Evolutionary conservation across 2,888 invertebrate genomes (phyloP), one percentile per base, ranked within the genome.

Genomic region (Trileptium ribeirensis): DNA sequence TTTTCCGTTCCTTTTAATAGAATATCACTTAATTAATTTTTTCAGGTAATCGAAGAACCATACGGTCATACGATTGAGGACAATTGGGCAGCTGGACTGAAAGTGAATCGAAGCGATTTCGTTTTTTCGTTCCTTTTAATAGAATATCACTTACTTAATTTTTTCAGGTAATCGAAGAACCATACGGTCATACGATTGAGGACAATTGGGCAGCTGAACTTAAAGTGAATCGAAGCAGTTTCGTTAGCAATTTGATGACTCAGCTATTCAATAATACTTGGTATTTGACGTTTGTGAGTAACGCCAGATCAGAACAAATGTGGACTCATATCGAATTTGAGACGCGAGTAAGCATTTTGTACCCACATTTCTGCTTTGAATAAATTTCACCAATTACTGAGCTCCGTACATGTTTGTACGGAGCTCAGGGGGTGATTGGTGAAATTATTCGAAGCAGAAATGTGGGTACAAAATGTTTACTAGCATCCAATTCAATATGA

Each of bases 231-330:
- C 80, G 80, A 8, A 3, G 1, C 19, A 2, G 1, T 1, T 80
- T 67, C 37, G 39, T 37, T n/a, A 31, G 31, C n/a, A 37, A 37
- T 33, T 40, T 80, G 74, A 78, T 77, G 75, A 33, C 1, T 15
- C n/a, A 77, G 37, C 29, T 80, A 37, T 77, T 80, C 31, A 80
- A 80, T 78, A 80, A 80, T 38, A 80, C 38, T 38, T 38, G 38
- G 37, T 78, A 79, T 31, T 77, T 78, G 38, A 31, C 39, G 3
- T 80, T 80, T 37, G 24, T 77, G 3, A 39, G 29, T 3, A 29
- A 40, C 1, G 1, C 15, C 1, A 29, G 33, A 1, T 78, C 78
- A 1, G 24, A 24, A 19, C 8, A 51, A 51, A 51, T 51, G 51
- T 51, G 8, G 8, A 51, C 51, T 51, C 51, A 51, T 51, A 51